Conservation (phyloP, 92 coral and sea anemone species). For the Phenganax subtilis region DNA sequence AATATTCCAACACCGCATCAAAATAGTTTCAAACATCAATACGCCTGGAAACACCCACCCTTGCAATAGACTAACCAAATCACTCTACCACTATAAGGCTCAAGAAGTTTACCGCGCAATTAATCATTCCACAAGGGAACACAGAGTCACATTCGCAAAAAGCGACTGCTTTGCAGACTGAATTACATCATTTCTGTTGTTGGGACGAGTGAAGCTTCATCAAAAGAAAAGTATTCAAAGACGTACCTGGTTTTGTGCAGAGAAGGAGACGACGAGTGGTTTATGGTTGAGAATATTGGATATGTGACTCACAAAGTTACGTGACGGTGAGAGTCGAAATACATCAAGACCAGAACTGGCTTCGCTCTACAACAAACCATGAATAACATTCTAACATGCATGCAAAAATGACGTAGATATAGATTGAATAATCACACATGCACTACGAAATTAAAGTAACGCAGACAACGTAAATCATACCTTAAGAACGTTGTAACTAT, state of each 20-base stretch:
- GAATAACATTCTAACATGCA: background rate
- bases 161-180: background rate
- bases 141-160: background rate
- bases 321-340: constrained; percentile 17
- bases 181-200: no score
- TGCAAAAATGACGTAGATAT: no score
- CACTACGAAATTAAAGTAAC: no score
- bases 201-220: no score
- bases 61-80: no score
- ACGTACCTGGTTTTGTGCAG: background rate
- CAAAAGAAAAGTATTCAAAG: background rate
- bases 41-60: no score
- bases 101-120: no score
- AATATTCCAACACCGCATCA: no score
- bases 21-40: no score
- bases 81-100: no score
- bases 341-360: constrained; percentile 21
- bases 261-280: constrained; percentile 29
- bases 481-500: constrained; percentile 18
- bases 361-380: constrained; percentile 1
- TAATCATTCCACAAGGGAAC: no score
- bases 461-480: background rate
- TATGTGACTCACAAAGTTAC: constrained; percentile 36
- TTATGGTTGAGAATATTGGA: constrained; percentile 9
- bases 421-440: no score